phyloP scores from a whole-genome alignment of 2,888 invertebrate genomes.

The Philopedon plagiatum region DNA sequence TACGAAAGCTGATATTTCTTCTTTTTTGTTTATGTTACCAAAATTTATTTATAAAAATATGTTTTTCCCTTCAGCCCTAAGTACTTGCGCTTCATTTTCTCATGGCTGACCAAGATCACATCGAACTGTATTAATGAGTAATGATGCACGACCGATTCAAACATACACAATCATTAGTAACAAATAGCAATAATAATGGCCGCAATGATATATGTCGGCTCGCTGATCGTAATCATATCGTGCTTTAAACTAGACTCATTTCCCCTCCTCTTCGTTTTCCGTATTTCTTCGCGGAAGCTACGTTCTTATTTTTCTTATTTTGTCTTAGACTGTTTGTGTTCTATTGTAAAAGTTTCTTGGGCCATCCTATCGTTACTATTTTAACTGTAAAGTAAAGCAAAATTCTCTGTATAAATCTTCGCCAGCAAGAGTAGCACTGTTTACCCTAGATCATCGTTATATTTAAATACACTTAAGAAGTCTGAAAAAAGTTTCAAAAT shows the following conservation, averaged over 20 bases:
- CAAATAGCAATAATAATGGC: constrained; percentile 70
- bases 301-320: constrained; percentile 21
- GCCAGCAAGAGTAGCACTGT: too few relatives aligned
- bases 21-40: too few relatives aligned
- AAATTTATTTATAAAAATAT: too few relatives aligned
- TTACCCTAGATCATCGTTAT: too few relatives aligned
- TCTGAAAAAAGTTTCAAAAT: too few relatives aligned
- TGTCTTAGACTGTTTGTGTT: too few relatives aligned
- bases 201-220: constrained; percentile 69
- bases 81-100: constrained; percentile 60
- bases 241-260: constrained; percentile 54
- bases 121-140: constrained; percentile 70
- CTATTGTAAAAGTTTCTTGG: too few relatives aligned
- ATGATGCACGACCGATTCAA: constrained; percentile 70
- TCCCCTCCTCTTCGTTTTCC: constrained; percentile 23
- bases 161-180: constrained; percentile 70
- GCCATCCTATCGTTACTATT: too few relatives aligned
- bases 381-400: too few relatives aligned
- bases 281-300: constrained; percentile 10
- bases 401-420: too few relatives aligned
- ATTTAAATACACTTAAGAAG: too few relatives aligned
- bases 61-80: not conserved
- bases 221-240: constrained; percentile 66
- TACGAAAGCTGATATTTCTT: too few relatives aligned
- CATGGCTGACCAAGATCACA: constrained; percentile 66